These are phyloP conservation scores for Chloebia gouldiae DNA, from an alignment of 2,113 vertebrate genomes.

Conservation along the genomic window DNA sequence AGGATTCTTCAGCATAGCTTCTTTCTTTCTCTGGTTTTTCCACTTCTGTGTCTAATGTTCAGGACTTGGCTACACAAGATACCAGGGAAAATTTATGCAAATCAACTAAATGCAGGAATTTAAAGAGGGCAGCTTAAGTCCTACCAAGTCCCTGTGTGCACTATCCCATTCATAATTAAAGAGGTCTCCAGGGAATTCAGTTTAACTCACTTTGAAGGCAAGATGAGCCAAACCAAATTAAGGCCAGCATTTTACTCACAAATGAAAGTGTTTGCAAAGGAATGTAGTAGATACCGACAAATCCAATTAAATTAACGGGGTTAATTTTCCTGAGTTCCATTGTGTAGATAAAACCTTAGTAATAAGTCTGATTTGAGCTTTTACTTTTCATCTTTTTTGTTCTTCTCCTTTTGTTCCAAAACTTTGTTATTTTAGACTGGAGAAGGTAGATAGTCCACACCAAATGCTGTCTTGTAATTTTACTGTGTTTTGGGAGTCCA, in stretches of 20 bases:
- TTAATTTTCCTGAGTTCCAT: neutral
- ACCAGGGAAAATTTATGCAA: neutral
- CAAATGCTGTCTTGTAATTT: neutral
- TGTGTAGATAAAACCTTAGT: neutral
- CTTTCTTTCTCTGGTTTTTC: neutral
- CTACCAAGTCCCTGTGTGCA: neutral
- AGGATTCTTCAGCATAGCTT: neutral
- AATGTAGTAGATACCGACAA: neutral
- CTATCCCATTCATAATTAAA: neutral
- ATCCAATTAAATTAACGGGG: neutral
- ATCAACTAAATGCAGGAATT: neutral
- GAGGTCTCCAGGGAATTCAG: neutral
- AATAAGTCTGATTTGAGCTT: neutral
- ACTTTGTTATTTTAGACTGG: neutral
- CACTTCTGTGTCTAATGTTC: neutral
- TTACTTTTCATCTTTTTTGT: neutral
- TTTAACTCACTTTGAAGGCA: neutral
- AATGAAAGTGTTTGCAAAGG: neutral
- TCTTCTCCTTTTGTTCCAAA: neutral
- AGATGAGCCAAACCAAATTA: slow-evolving; percentile 8
- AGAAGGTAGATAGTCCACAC: neutral
- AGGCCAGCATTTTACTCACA: neutral
- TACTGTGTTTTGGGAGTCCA: neutral
- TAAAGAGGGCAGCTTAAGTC: neutral
- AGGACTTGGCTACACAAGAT: neutral